phyloP scores from a whole-genome alignment of 2,113 vertebrate genomes.

The Ivindomyrus marchei region DNA sequence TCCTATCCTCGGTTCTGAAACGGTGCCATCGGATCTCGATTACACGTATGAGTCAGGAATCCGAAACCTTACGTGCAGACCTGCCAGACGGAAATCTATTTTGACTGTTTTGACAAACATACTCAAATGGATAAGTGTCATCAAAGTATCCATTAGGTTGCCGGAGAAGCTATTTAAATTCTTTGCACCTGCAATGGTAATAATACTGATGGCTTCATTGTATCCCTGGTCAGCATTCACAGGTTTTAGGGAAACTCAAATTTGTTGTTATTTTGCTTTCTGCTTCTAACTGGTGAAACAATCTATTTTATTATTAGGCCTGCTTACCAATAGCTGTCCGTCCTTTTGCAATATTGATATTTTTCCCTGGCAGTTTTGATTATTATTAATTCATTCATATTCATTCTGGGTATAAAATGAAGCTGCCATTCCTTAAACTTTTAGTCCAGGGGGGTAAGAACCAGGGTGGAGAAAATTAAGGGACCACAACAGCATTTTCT shows the following conservation, averaged over 20 bases:
- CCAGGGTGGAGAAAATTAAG: too few species aligned
- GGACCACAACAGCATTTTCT: too few species aligned
- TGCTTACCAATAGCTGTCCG: constrained; percentile 2
- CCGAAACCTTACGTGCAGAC: background rate
- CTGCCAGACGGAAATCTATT: background rate
- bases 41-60: background rate
- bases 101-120: constrained; percentile 5
- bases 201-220: background rate
- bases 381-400: background rate
- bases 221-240: background rate
- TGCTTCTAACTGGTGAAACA: background rate
- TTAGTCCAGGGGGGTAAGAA: too few species aligned
- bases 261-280: background rate
- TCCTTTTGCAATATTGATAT: background rate
- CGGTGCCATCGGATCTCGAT: background rate
- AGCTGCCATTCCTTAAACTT: background rate
- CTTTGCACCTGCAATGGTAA: background rate
- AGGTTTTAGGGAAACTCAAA: background rate
- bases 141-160: background rate
- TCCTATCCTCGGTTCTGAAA: background rate
- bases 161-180: background rate
- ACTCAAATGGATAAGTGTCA: background rate
- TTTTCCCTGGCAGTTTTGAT: background rate
- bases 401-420: background rate
- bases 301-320: background rate